Conservation (phyloP, 1,140 invertebrate genomes). For the Trialeurodes vaporariorum region DNA sequence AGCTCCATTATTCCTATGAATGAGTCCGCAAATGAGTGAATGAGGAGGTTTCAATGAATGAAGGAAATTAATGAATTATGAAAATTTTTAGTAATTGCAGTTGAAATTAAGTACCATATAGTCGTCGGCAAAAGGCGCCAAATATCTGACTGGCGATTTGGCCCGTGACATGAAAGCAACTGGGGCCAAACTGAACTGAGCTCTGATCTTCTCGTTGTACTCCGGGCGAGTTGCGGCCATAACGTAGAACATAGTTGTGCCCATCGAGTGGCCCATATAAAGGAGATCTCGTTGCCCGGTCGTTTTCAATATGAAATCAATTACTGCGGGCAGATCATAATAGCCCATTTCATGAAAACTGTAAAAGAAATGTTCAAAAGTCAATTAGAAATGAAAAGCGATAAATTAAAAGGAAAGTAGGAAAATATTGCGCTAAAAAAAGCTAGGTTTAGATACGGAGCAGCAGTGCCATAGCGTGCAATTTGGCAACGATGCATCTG, state of each 20-base stretch:
- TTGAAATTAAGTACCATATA: not conserved
- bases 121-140: slow-evolving; percentile 38
- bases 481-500: not conserved
- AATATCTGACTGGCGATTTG: slow-evolving; percentile 45
- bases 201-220: slow-evolving; percentile 38
- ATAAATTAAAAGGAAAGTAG: no score
- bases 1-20: no score
- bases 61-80: no score
- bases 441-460: no score
- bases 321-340: slow-evolving; percentile 47
- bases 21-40: no score
- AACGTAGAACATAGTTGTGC: slow-evolving; percentile 39
- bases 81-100: no score
- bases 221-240: slow-evolving; percentile 39
- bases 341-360: slow-evolving; percentile 50
- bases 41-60: no score
- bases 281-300: slow-evolving; percentile 38
- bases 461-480: not conserved
- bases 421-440: no score
- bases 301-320: slow-evolving; percentile 43
- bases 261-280: slow-evolving; percentile 50
- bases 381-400: no score
- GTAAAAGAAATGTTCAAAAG: not conserved
- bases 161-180: slow-evolving; percentile 12
- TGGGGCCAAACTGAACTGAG: slow-evolving; percentile 16